Base-by-base conservation (phyloP, 2,797 vertebrate genomes). In the Centropyge bicolor region DNA sequence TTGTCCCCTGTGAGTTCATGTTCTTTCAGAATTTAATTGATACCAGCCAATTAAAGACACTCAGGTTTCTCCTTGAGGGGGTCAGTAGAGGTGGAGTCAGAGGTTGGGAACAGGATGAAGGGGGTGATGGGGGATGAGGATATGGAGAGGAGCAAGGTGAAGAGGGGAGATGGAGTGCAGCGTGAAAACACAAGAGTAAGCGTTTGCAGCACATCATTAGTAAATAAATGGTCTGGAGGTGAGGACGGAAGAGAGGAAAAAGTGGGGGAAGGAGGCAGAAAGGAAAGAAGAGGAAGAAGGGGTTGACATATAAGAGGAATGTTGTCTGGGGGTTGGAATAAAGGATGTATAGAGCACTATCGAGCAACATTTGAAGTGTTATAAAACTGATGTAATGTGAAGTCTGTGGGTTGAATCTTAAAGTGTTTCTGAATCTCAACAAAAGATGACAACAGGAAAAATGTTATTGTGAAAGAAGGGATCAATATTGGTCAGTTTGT, bases 1-100 rank as follows among this genome's bases (percentile, higher is more conserved):
- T 27, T 41, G 56, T 82, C 88, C 89, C 87, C 40, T 41, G 27
- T 54, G 88, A 91, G 84, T 86, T 86, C 66, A 62, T 40, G 73
- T 86, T 89, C 83, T 79, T 52, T 83, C 89, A 76, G 76, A 76
- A 56, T 90, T 92, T 94, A 95, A 96, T 94, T 95, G 93, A 95
- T 93, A 91, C 79, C 35, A 11, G 87, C 86, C 91, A 93, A 95
- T 95, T 95, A 95, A 90, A 94, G 83, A 48, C 76, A 74, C 87
- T 81, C 73, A 22, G 88, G 71, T 82, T 85, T 92, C 91, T 94
- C 93, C 93, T 91, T 91, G 87, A 79, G 81, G 74, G 85, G 81
- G 86, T 91, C 68, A 54, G 78, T 55, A 60, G 72, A 79, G 79
- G 66, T 70, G 76, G 75, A 85, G 82, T 83, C 78, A 80, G 55